Conservation (phyloP, 2,888 invertebrate genomes). For the Margaritifera margaritifera region DNA sequence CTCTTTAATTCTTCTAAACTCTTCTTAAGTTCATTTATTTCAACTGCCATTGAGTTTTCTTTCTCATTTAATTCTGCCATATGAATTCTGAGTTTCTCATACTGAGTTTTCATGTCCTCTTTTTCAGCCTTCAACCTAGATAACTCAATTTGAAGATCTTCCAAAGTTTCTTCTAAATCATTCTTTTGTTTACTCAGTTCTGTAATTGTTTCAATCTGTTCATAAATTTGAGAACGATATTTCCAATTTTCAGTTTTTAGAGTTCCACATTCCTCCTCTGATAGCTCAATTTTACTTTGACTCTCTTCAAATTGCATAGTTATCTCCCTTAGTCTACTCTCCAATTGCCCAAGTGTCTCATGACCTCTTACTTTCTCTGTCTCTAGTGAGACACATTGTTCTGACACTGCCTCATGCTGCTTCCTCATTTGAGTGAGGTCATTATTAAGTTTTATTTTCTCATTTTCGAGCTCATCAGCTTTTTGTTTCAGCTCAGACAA, state of each 20-base stretch:
- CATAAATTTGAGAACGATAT: not conserved
- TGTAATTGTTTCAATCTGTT: constrained; percentile 4
- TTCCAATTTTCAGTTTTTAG: constrained; percentile 22
- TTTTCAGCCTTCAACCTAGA: constrained; percentile 21
- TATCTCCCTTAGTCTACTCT: constrained; percentile 2
- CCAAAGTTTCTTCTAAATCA: too few relatives aligned
- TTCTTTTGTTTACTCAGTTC: not conserved
- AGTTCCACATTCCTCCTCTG: constrained; percentile 18
- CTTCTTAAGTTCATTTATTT: constrained; percentile 31
- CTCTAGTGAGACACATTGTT: not conserved
- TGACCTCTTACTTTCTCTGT: not conserved
- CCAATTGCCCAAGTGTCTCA: not conserved
- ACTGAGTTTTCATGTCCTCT: constrained; percentile 21
- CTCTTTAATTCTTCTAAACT: constrained; percentile 33
- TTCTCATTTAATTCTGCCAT: constrained; percentile 29
- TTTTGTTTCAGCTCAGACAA: constrained; percentile 12
- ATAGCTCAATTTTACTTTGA: constrained; percentile 10
- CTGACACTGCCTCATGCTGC: not conserved
- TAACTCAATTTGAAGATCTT: too few relatives aligned
- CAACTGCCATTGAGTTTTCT: constrained; percentile 32
- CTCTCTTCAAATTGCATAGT: constrained; percentile 10
- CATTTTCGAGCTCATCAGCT: constrained; percentile 7
- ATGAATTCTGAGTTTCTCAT: constrained; percentile 7
- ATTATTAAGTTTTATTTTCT: constrained; percentile 4
- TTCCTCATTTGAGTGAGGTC: not conserved